Percentiles rank a stretch among this genome's conserved stretches.
phyloP scores from a whole-genome alignment of 2,797 vertebrate species.

The Platyrinchus mystaceus region DNA sequence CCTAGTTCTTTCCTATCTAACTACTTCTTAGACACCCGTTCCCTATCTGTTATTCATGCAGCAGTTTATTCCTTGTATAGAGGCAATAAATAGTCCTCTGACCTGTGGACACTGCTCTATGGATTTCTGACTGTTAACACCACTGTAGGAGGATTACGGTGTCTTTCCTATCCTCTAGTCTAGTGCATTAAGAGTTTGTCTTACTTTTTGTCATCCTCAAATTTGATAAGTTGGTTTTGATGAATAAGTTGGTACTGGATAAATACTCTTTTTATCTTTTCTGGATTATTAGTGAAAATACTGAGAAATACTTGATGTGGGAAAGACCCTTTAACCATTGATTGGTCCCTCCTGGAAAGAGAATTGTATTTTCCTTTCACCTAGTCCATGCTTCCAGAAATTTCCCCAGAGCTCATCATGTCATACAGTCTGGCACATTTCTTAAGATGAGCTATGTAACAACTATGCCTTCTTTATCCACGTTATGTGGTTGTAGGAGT shows the following conservation, averaged over 20 bases:
- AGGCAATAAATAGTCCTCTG: neutral
- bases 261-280: neutral
- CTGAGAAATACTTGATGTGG: neutral
- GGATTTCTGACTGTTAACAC: neutral
- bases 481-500: conserved; percentile 19
- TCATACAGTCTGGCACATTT: neutral
- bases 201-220: neutral
- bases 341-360: neutral
- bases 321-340: neutral
- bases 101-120: neutral
- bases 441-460: neutral
- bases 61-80: neutral
- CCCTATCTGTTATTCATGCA: neutral
- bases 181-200: neutral
- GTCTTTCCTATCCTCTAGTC: neutral
- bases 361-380: neutral
- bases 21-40: neutral
- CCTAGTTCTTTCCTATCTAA: neutral
- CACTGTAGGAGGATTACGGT: neutral
- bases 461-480: conserved; percentile 37
- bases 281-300: neutral
- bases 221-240: neutral
- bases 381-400: neutral
- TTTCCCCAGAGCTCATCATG: neutral
- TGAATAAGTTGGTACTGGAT: neutral